Evolutionary conservation across 2,888 invertebrate species (phyloP).

Genomic region (Dascillus cervinus): DNA sequence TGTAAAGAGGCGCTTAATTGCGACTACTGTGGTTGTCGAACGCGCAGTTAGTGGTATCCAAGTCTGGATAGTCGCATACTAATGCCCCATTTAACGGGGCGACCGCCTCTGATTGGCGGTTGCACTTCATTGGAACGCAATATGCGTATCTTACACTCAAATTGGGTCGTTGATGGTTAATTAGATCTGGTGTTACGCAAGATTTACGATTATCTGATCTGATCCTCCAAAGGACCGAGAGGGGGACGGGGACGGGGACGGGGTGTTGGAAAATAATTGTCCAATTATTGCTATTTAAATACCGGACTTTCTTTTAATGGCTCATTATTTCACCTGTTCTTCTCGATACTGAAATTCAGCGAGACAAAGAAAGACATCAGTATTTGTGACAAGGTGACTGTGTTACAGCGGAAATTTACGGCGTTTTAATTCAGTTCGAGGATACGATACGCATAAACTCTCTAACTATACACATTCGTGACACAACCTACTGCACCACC

Average conservation of each 20-base stretch:
- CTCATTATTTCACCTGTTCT: not conserved
- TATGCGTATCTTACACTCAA: conserved; percentile 9
- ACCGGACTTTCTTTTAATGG: not conserved
- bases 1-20: conserved; percentile 21
- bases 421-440: no score
- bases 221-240: conserved; percentile 3
- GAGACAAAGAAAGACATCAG: no score
- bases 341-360: no score
- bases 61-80: conserved; percentile 18
- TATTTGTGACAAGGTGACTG: no score
- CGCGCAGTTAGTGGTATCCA: conserved; percentile 19
- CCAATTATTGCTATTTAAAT: conserved; percentile 4
- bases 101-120: conserved; percentile 13
- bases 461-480: no score
- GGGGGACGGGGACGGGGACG: no score
- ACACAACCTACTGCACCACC: no score
- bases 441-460: no score
- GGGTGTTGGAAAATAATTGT: conserved; percentile 8
- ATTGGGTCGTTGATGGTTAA: conserved; percentile 12
- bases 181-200: conserved; percentile 12
- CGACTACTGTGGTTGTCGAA: conserved; percentile 21
- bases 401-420: no score
- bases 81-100: conserved; percentile 16
- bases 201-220: conserved; percentile 12
- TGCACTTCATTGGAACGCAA: conserved; percentile 7